phyloP scores from a whole-genome alignment of 2,888 invertebrate genomes.

The Sisyra terminalis region DNA sequence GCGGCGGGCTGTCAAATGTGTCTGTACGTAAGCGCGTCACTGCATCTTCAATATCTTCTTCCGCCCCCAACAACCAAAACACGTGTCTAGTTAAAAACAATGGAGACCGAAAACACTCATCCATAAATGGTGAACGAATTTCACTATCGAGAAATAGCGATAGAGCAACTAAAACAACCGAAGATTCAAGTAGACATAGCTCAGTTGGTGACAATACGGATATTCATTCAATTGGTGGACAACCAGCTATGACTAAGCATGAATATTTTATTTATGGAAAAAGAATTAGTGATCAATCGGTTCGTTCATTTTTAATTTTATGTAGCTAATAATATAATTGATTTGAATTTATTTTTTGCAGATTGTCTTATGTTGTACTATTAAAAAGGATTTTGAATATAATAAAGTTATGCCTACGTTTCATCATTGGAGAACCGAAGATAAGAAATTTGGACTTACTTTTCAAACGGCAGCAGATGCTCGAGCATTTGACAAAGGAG shows the following conservation, averaged over 20 bases:
- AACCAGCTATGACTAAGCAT: constrained; percentile 43
- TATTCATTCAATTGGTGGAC: constrained; percentile 15
- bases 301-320: constrained; percentile 30
- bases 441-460: constrained; percentile 87
- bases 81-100: neutral
- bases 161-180: constrained; percentile 1
- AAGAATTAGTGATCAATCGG: constrained; percentile 82
- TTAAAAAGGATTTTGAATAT: constrained; percentile 92
- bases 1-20: constrained; percentile 88
- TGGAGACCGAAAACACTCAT: constrained; percentile 1
- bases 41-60: constrained; percentile 20
- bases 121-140: neutral
- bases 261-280: constrained; percentile 89
- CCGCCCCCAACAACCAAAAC: constrained; percentile 18
- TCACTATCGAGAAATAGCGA: constrained; percentile 1
- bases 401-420: constrained; percentile 97
- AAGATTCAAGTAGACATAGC: constrained; percentile 3
- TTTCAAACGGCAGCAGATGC: constrained; percentile 94
- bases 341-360: constrained; percentile 23
- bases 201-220: constrained; percentile 4
- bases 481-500: constrained; percentile 83
- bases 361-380: constrained; percentile 86
- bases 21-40: constrained; percentile 60
- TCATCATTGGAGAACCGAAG: constrained; percentile 94
- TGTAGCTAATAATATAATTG: neutral